Evolutionary conservation across 2,888 invertebrate genomes (phyloP), one percentile per base, ranked within the genome.

Genomic region (Podabrus alpinus): DNA sequence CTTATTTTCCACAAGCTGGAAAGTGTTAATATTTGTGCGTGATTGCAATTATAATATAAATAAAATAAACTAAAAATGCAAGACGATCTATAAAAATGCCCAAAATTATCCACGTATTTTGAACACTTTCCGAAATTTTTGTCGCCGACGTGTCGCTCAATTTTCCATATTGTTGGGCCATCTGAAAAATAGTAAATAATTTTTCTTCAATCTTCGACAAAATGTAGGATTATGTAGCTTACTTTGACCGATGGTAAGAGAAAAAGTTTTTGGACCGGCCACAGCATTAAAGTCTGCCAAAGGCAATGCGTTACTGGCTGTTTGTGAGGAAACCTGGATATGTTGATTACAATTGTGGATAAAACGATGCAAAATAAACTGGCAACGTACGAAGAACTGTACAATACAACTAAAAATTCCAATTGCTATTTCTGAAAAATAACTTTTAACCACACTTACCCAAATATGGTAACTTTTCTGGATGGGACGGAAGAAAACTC

Each of bases 1-100:
- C 45, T 45, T n/a, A 5, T n/a, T 45, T n/a, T 45, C n/a, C 4
- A 45, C 4, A 45, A n/a, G 45, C n/a, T 7, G 13, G n/a, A 45
- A n/a, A 15, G 15, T 29, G n/a, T 66, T 69, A 79, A 74, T 78
- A 79, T 68, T 69, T 72, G 59, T 59, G 64, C 68, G 16, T 62
- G 25, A 77, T 74, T 16, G 80, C 79, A 75, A 82, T 82, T 45
- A 80, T 69, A 66, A 79, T 75, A 68, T 85, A 72, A 59, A 81
- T 60, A 59, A 81, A 75, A 78, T 82, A 85, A 21, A 83, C 68
- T 25, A 83, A 71, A 80, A 86, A 86, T 5, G 82, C 70, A 24
- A 87, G 73, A 74, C 86, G 79, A 70, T 87, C 86, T 17, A 87
- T 82, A n/a, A 81, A 80, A 15, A 82, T 78, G 21, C 83, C 85